A percentile compares a stretch with the other conserved stretches of the same genome.
phyloP scores from a whole-genome alignment of 2,888 invertebrate genomes.

The Encarsia formosa region DNA sequence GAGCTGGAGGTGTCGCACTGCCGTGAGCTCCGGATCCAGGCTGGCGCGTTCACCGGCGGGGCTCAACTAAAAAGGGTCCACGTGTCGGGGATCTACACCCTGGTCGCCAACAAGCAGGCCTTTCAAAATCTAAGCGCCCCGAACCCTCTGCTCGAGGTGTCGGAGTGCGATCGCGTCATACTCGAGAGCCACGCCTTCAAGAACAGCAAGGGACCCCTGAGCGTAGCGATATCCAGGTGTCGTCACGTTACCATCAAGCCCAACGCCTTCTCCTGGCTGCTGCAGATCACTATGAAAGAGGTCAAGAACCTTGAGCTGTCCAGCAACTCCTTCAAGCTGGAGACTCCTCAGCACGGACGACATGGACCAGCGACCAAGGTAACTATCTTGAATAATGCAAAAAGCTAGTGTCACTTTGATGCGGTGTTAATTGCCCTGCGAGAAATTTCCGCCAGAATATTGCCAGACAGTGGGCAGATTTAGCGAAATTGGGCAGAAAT shows the following conservation, averaged over 20 bases:
- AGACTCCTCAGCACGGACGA: constrained; percentile 57
- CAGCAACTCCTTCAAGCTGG: constrained; percentile 62
- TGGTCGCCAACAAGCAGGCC: constrained; percentile 59
- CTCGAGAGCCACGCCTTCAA: constrained; percentile 64
- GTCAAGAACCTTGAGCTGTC: constrained; percentile 58
- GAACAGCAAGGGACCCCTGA: constrained; percentile 62
- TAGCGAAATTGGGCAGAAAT: no score
- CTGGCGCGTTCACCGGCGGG: constrained; percentile 58
- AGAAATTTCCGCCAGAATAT: no score
- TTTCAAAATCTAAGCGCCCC: constrained; percentile 61
- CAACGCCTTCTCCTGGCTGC: constrained; percentile 64
- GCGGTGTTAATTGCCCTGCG: no score
- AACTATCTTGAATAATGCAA: background rate
- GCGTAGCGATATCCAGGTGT: constrained; percentile 59
- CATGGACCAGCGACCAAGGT: constrained; percentile 60
- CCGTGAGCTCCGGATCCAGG: constrained; percentile 55
- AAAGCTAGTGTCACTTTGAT: no score
- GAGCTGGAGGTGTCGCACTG: constrained; percentile 60
- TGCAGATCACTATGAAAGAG: constrained; percentile 58
- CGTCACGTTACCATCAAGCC: constrained; percentile 60
- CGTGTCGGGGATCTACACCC: constrained; percentile 54
- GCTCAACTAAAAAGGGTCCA: constrained; percentile 57
- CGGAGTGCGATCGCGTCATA: constrained; percentile 58
- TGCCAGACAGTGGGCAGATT: no score
- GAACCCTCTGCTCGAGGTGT: constrained; percentile 60